These are phyloP conservation scores for Drosophila azteca DNA, from an alignment of 1,140 invertebrate species.

Conservation along the genomic window DNA sequence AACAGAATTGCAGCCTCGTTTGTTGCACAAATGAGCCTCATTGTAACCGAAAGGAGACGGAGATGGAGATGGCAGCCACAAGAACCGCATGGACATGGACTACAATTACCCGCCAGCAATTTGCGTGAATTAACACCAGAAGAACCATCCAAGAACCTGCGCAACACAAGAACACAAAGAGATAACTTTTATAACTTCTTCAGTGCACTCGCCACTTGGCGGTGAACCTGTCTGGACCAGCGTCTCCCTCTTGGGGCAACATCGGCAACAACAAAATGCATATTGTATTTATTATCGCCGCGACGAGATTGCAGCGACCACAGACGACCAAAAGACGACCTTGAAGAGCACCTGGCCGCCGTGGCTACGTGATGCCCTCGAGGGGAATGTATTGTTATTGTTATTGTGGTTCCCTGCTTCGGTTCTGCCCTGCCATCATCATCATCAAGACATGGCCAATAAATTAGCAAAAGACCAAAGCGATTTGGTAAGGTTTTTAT, in stretches of 20 bases:
- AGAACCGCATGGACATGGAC: slow-evolving; percentile 23
- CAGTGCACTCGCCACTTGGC: slow-evolving; percentile 5
- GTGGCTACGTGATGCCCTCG: slow-evolving; percentile 53
- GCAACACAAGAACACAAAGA: slow-evolving; percentile 5
- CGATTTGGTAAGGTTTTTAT: slow-evolving; percentile 53
- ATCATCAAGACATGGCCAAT: slow-evolving; percentile 53
- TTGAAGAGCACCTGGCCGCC: slow-evolving; percentile 48
- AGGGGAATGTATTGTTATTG: slow-evolving; percentile 38
- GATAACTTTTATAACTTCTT: slow-evolving; percentile 69
- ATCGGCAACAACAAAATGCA: slow-evolving; percentile 42
- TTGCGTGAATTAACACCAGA: slow-evolving; percentile 75
- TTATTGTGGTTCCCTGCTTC: background rate
- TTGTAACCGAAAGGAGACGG: slow-evolving; percentile 43
- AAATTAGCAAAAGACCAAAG: slow-evolving; percentile 54
- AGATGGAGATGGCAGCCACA: slow-evolving; percentile 23
- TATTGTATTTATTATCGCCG: slow-evolving; percentile 72
- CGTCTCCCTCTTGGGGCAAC: no score
- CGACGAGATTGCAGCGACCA: slow-evolving; percentile 51
- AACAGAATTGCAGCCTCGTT: slow-evolving; percentile 67
- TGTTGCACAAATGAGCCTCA: slow-evolving; percentile 75
- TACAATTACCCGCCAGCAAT: slow-evolving; percentile 76
- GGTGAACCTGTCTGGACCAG: no score
- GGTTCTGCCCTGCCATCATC: background rate
- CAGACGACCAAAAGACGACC: slow-evolving; percentile 44
- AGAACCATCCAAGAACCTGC: background rate